Percentiles rank a stretch among this genome's conserved stretches.
Evolutionary conservation across 2,797 vertebrate genomes (phyloP).

Genomic region (Sebastolobus altivelis): DNA sequence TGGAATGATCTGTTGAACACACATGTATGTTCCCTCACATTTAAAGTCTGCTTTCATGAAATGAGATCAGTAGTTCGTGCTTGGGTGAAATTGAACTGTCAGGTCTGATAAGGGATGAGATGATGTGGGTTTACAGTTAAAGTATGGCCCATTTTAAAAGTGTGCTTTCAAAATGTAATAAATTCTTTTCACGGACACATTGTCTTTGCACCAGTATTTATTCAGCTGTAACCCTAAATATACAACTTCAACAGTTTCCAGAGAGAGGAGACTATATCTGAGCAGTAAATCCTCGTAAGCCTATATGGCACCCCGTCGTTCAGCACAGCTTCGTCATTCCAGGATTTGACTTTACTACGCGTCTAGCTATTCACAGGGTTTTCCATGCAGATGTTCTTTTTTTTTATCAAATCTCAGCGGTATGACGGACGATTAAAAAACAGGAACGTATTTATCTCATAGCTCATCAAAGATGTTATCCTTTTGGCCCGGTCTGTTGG

Average conservation of each 20-base stretch:
- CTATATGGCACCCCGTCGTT: not conserved
- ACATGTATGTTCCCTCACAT: not conserved
- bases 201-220: not conserved
- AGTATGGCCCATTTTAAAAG: slow-evolving; percentile 8
- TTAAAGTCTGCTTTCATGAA: not conserved
- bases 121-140: not conserved
- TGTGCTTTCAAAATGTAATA: slow-evolving; percentile 44
- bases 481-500: not conserved
- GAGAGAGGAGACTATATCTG: not conserved
- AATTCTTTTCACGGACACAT: slow-evolving; percentile 37
- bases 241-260: not conserved
- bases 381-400: not conserved
- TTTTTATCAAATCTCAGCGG: not conserved
- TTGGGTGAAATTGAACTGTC: slow-evolving; percentile 5
- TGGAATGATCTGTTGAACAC: slow-evolving; percentile 28
- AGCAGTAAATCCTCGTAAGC: not conserved
- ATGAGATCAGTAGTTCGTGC: not conserved
- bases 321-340: rapidly evolving
- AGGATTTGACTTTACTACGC: not conserved
- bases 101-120: not conserved
- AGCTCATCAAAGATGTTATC: not conserved
- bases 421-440: not conserved
- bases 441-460: not conserved
- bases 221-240: not conserved
- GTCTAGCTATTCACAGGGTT: not conserved